These are phyloP conservation scores for Pipra filicauda DNA, from an alignment of 2,113 vertebrate genomes.

Conservation along the genomic window DNA sequence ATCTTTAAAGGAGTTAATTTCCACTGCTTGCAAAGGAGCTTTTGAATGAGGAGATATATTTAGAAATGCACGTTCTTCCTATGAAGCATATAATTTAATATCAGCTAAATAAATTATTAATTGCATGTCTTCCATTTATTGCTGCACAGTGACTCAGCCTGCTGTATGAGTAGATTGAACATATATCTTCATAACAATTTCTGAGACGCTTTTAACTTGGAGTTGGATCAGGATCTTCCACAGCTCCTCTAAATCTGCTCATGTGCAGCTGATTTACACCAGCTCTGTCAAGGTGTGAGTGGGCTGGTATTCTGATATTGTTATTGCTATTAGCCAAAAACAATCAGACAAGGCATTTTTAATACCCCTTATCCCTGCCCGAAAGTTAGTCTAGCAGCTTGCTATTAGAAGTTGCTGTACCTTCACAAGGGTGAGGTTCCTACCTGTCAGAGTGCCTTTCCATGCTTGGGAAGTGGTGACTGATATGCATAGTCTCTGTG, in stretches of 20 bases:
- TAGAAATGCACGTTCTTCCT: not conserved
- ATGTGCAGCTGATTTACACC: not conserved
- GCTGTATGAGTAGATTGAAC: not conserved
- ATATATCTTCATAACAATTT: conserved; percentile 26
- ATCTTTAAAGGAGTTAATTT: conserved; percentile 10
- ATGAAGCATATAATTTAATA: conserved; percentile 9
- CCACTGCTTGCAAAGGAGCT: not conserved
- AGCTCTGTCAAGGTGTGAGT: not conserved
- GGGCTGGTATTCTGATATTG: not conserved
- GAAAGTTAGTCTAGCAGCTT: not conserved
- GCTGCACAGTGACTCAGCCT: conserved; percentile 25
- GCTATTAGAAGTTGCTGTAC: not conserved
- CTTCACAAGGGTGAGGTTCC: not conserved
- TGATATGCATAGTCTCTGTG: not conserved
- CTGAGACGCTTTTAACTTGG: not conserved
- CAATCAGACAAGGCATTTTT: not conserved
- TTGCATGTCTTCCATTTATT: not conserved
- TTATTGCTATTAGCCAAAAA: not conserved
- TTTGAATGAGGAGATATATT: not conserved
- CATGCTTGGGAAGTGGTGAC: not conserved
- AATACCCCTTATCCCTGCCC: not conserved
- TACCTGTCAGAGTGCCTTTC: not conserved
- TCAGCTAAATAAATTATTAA: conserved; percentile 46
- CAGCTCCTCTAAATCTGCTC: not conserved
- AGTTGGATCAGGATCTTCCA: not conserved